phyloP scores from a whole-genome alignment of 1,140 invertebrate species.

The Semibalanus balanoides region DNA sequence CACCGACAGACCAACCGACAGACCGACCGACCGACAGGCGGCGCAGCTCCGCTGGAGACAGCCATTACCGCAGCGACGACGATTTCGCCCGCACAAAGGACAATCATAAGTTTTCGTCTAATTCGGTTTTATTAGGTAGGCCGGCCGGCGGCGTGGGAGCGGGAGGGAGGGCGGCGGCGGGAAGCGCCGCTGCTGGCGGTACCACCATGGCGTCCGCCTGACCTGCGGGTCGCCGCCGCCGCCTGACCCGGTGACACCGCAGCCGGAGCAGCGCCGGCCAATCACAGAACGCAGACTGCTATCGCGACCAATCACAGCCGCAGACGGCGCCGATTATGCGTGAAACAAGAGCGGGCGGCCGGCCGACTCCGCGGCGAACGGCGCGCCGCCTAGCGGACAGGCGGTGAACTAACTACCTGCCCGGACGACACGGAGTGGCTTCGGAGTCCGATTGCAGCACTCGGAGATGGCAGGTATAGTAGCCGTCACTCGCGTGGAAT shows the following conservation, averaged over 20 bases:
- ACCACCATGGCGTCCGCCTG: not conserved
- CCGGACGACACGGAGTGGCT: too few species aligned
- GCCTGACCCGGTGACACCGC: not conserved
- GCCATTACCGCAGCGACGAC: not conserved
- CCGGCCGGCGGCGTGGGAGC: not conserved
- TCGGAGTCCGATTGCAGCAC: too few species aligned
- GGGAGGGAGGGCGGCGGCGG: too few species aligned
- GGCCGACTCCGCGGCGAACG: too few species aligned
- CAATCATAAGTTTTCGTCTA: not conserved
- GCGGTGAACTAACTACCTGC: not conserved
- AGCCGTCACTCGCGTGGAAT: too few species aligned
- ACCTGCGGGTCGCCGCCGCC: not conserved
- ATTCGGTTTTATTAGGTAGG: not conserved
- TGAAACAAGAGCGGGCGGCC: not conserved
- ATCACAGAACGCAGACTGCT: not conserved
- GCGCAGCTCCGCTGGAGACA: not conserved
- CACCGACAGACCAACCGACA: too few species aligned
- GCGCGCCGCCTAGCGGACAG: not conserved
- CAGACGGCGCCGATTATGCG: not conserved
- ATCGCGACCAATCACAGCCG: not conserved
- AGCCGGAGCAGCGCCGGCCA: not conserved
- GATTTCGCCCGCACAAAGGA: not conserved
- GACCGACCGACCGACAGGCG: too few species aligned
- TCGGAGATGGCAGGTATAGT: too few species aligned
- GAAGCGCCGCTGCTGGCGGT: not conserved